Percentiles rank a stretch among this genome's conserved stretches.
Conservation (phyloP, 2,113 vertebrate species). For the Trachemys scripta region DNA sequence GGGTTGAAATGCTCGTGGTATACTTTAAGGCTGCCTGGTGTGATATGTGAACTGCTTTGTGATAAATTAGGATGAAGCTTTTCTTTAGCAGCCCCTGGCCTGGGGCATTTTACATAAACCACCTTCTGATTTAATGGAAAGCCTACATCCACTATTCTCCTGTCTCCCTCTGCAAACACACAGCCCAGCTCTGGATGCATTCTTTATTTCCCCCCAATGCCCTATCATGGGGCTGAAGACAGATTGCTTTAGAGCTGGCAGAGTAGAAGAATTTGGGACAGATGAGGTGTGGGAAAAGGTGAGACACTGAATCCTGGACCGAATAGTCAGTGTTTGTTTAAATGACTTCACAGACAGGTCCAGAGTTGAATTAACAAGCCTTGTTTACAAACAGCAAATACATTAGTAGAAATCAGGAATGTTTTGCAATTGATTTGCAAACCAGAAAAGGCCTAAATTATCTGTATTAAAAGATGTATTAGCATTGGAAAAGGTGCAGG, state of each 20-base stretch:
- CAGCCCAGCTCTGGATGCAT: neutral
- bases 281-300: no score
- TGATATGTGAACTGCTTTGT: neutral
- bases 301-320: neutral
- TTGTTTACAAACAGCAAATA: neutral
- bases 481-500: neutral
- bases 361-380: neutral
- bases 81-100: neutral
- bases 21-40: neutral
- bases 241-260: neutral
- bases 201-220: neutral
- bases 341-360: neutral
- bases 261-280: neutral
- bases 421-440: neutral
- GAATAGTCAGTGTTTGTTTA: neutral
- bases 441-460: neutral
- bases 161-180: neutral
- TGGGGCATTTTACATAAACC: neutral
- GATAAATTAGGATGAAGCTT: neutral
- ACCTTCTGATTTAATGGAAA: neutral
- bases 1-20: neutral
- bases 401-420: neutral
- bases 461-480: neutral
- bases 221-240: neutral
- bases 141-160: neutral